phyloP scores from a whole-genome alignment of 1,140 invertebrate genomes.

The Procambarus clarkii region DNA sequence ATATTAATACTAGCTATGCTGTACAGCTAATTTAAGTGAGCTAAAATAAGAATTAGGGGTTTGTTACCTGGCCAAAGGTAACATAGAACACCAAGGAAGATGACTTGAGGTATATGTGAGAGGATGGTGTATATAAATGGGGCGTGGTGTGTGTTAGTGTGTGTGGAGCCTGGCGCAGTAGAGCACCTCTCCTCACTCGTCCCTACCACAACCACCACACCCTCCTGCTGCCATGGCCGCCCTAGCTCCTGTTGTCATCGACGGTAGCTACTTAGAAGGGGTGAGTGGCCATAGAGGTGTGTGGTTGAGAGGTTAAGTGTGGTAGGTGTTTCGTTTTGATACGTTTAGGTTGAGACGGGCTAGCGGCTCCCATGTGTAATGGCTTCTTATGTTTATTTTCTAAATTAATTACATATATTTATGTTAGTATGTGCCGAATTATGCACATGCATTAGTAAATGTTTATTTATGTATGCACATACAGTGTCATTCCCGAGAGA shows the following conservation, averaged over 20 bases:
- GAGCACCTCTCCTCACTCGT: too few relatives aligned
- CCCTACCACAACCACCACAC: too few relatives aligned
- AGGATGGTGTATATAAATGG: too few relatives aligned
- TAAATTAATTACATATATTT: background rate
- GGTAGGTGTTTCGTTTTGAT: background rate
- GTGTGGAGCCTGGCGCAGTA: too few relatives aligned
- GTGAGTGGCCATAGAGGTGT: background rate
- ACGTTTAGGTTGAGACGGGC: background rate
- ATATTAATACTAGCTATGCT: too few relatives aligned
- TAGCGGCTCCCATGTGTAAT: background rate
- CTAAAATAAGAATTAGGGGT: too few relatives aligned
- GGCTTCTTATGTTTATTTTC: background rate
- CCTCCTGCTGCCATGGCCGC: background rate
- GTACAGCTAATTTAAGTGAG: too few relatives aligned
- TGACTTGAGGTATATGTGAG: too few relatives aligned
- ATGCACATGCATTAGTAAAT: background rate
- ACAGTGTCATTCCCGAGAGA: background rate
- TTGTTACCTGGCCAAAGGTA: too few relatives aligned
- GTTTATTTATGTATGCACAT: background rate
- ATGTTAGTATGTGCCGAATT: background rate
- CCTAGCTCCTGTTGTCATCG: background rate
- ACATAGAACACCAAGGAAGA: too few relatives aligned
- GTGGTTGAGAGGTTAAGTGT: too few relatives aligned
- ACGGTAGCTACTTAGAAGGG: conserved; percentile 27
- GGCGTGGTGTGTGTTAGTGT: too few relatives aligned